phyloP scores from a whole-genome alignment of 2,113 vertebrate genomes.

The Indri indri region DNA sequence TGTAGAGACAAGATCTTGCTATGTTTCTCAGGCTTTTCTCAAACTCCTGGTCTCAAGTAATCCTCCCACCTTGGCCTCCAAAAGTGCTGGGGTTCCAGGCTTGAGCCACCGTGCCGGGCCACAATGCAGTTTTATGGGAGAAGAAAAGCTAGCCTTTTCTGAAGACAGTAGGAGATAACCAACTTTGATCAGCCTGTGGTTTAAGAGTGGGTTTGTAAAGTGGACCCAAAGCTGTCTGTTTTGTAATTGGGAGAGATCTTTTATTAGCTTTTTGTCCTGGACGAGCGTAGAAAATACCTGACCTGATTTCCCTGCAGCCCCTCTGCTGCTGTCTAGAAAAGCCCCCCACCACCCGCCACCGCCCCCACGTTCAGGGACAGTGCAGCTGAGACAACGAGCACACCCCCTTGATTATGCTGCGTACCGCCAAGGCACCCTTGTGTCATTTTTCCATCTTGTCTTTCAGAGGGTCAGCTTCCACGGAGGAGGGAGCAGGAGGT shows the following conservation, averaged over 20 bases:
- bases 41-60: too few species aligned
- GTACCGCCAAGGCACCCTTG: fast-evolving
- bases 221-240: not conserved
- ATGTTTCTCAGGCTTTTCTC: too few species aligned
- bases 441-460: not conserved
- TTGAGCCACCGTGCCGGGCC: too few species aligned
- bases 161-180: not conserved
- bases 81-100: too few species aligned
- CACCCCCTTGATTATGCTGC: not conserved
- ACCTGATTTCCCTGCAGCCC: not conserved
- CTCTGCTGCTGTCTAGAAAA: not conserved
- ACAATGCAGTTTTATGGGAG: not conserved
- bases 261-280: not conserved
- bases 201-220: not conserved
- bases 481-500: not conserved
- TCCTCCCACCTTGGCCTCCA: too few species aligned
- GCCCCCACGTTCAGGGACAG: not conserved
- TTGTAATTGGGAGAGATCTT: not conserved
- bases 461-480: not conserved
- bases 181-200: not conserved
- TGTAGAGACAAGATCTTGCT: too few species aligned
- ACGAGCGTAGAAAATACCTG: not conserved
- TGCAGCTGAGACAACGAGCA: not conserved
- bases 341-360: not conserved
- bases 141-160: not conserved